Evolutionary conservation across 2,113 vertebrate species (phyloP), one percentile per base, ranked within the genome.

Genomic region (Odocoileus virginianus): DNA sequence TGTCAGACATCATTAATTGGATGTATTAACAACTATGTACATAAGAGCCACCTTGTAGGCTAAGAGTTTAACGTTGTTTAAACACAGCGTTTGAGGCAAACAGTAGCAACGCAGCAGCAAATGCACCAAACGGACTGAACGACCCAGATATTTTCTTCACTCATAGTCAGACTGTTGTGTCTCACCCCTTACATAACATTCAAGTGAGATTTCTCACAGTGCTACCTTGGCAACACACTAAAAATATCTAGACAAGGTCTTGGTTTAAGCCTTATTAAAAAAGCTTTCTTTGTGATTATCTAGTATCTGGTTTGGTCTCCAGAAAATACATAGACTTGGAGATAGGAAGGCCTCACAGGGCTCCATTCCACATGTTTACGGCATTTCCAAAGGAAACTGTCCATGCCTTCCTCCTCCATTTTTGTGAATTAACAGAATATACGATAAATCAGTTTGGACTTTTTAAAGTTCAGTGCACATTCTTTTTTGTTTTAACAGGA

Each of bases 21-120:
- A 99, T 98, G 98, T 99, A 99, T 99, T 99, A 99, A 99, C 99
- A 99, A 99, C 98, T 99, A 99, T 99, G 99, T 99, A 99, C 99
- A 99, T 91, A 98, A 98, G 93, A 99, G 99, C 99, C 99, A 99
- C 98, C 99, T 99, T 96, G 98, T 92, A 98, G 99, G 98, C 98
- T 97, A 98, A 98, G 98, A 98, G 97, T 98, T 98, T 97, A 99
- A 99, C 99, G 99, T 99, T 99, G 98, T 99, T 99, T 99, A 99
- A 99, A 99, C 98, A 99, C 99, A 99, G 99, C 99, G 99, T 99
- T 98, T 99, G 99, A 99, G 99, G 99, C 99, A 99, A 99, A 98
- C 99, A 99, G 98, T 98, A 99, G 99, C 99, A 99, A 98, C 98
- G 98, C 98, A 99, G 99, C 98, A 99, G 98, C 98, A 99, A 98